Conservation (phyloP, 2,113 vertebrate genomes). For the Vimba vimba region DNA sequence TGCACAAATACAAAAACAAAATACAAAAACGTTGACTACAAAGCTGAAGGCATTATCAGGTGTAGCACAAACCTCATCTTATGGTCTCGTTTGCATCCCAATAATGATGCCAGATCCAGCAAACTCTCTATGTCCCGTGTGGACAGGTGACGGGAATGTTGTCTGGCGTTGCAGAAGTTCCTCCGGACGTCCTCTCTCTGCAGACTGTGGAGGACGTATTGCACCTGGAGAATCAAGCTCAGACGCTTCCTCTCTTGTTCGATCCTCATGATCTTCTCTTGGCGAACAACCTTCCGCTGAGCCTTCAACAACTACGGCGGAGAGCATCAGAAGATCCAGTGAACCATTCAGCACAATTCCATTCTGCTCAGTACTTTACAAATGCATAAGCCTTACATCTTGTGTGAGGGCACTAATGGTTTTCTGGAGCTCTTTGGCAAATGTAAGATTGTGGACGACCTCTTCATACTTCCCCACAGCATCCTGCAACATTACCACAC, state of each 20-base stretch:
- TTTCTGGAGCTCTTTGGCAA: conserved; percentile 93
- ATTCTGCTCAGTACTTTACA: too few relatives aligned
- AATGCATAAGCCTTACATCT: conserved; percentile 79
- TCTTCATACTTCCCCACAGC: conserved; percentile 92
- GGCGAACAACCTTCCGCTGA: conserved; percentile 84
- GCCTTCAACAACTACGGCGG: conserved; percentile 83
- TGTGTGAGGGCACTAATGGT: conserved; percentile 87
- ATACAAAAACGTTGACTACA: not conserved
- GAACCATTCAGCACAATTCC: not conserved
- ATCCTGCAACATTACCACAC: conserved; percentile 70
- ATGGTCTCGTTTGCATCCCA: conserved; percentile 81
- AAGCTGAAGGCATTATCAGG: not conserved
- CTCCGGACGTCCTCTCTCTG: conserved; percentile 83
- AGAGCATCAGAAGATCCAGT: not conserved
- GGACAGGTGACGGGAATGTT: conserved; percentile 81
- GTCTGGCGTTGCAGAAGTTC: conserved; percentile 81
- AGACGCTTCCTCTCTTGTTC: conserved; percentile 87
- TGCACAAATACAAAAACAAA: too few relatives aligned
- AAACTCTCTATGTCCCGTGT: conserved; percentile 85
- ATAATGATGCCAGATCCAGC: conserved; percentile 82
- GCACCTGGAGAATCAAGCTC: conserved; percentile 84
- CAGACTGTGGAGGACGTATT: conserved; percentile 87
- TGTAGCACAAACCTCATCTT: conserved; percentile 78
- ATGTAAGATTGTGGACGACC: conserved; percentile 89
- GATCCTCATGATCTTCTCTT: conserved; percentile 79